These are phyloP conservation scores for Meriones unguiculatus DNA, from an alignment of 2,113 vertebrate genomes.

Conservation along the genomic window DNA sequence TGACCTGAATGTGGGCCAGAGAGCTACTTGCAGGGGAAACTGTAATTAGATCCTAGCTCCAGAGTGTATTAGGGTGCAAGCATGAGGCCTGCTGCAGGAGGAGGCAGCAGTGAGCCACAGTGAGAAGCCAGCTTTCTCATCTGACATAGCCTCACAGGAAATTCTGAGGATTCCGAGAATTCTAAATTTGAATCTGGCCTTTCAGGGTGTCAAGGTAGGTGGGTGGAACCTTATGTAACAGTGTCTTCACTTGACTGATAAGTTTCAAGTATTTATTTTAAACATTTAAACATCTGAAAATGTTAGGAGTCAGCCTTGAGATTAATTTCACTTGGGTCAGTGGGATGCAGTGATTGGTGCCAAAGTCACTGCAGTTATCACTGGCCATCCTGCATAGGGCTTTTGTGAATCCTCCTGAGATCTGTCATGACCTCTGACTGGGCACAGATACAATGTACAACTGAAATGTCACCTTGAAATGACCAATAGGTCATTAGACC, in stretches of 20 bases:
- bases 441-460: background rate
- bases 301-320: background rate
- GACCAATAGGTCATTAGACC: too few relatives aligned
- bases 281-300: background rate
- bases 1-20: background rate
- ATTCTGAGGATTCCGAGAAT: background rate
- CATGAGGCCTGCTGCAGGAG: background rate
- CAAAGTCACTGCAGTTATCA: background rate
- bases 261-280: conserved; percentile 22
- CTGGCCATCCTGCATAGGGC: background rate
- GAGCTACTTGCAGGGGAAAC: background rate
- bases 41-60: background rate
- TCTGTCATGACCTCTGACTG: background rate
- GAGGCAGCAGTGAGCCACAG: background rate
- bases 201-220: conserved; percentile 13
- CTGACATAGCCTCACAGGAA: background rate
- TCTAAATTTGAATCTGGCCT: conserved; percentile 44
- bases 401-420: background rate
- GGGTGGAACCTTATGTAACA: background rate
- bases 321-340: background rate
- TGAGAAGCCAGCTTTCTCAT: background rate
- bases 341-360: background rate
- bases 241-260: background rate
- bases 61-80: background rate
- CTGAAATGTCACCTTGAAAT: background rate